phyloP scores from a whole-genome alignment of 2,888 invertebrate species.

The Yponomeuta cagnagella region DNA sequence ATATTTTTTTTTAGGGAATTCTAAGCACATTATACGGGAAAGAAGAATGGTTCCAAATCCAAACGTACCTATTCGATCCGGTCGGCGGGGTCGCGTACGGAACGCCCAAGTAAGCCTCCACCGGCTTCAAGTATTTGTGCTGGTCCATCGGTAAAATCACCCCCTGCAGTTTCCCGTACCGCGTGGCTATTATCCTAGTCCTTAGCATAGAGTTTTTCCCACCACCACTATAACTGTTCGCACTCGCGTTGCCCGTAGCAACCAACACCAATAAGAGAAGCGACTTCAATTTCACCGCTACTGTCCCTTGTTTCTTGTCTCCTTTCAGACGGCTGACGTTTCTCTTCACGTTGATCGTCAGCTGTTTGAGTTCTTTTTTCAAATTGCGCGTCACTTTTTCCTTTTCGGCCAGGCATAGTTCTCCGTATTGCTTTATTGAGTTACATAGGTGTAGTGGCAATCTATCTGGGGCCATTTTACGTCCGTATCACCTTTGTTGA shows the following conservation, averaged over 20 bases:
- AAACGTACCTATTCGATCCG: conserved; percentile 81
- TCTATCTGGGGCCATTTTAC: conserved; percentile 65
- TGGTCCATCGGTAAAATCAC: conserved; percentile 86
- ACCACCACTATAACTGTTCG: conserved; percentile 55
- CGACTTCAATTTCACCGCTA: conserved; percentile 40
- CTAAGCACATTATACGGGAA: too few relatives aligned
- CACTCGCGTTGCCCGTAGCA: conserved; percentile 49
- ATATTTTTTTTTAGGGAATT: too few relatives aligned
- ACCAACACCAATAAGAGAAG: conserved; percentile 51
- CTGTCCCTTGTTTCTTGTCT: neutral
- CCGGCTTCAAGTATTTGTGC: conserved; percentile 83
- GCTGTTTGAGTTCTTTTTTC: conserved; percentile 7
- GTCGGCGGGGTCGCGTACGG: conserved; percentile 92
- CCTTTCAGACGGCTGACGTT: neutral
- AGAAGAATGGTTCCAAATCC: too few relatives aligned
- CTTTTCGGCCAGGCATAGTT: conserved; percentile 27
- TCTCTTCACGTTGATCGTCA: conserved; percentile 4
- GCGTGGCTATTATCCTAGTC: conserved; percentile 87
- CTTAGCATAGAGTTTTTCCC: conserved; percentile 81
- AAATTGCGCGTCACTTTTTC: conserved; percentile 22
- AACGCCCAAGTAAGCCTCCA: conserved; percentile 89
- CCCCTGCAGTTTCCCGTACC: conserved; percentile 90
- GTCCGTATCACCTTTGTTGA: conserved; percentile 65
- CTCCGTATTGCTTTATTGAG: conserved; percentile 65
- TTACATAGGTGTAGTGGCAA: conserved; percentile 68